Conservation (phyloP, 2,888 invertebrate species). For the Andrena fulva region DNA sequence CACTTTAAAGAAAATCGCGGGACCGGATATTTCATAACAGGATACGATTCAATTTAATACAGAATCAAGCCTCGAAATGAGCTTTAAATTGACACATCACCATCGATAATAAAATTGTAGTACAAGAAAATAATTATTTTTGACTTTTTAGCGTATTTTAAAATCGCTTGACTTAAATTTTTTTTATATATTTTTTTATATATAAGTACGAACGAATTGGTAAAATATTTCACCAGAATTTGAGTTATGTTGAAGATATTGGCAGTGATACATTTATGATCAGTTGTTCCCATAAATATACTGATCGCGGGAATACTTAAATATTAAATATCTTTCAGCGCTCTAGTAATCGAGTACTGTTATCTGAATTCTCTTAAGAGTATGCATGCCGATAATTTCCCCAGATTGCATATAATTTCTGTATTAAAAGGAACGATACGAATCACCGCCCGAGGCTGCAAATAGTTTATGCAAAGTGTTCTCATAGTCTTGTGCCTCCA, state of each 20-base stretch:
- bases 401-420: slow-evolving; percentile 59
- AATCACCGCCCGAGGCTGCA: slow-evolving; percentile 46
- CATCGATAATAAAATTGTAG: no score
- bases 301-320: slow-evolving; percentile 11
- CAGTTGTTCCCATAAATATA: background rate
- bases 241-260: no score
- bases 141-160: no score
- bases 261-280: background rate
- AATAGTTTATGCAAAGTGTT: slow-evolving; percentile 61
- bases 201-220: background rate
- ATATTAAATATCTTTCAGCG: slow-evolving; percentile 19
- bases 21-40: no score
- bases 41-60: no score
- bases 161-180: no score
- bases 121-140: no score
- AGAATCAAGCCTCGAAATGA: no score
- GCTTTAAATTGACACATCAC: no score
- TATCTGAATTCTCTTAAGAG: slow-evolving; percentile 36
- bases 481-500: slow-evolving; percentile 37
- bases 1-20: no score
- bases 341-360: slow-evolving; percentile 26
- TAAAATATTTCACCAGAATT: background rate
- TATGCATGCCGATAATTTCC: slow-evolving; percentile 48
- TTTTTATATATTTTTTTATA: no score
- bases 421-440: slow-evolving; percentile 53